A percentile compares a stretch with the other conserved stretches of the same genome.
Evolutionary conservation across 2,797 vertebrate genomes (phyloP).

Genomic region (Choloepus didactylus): DNA sequence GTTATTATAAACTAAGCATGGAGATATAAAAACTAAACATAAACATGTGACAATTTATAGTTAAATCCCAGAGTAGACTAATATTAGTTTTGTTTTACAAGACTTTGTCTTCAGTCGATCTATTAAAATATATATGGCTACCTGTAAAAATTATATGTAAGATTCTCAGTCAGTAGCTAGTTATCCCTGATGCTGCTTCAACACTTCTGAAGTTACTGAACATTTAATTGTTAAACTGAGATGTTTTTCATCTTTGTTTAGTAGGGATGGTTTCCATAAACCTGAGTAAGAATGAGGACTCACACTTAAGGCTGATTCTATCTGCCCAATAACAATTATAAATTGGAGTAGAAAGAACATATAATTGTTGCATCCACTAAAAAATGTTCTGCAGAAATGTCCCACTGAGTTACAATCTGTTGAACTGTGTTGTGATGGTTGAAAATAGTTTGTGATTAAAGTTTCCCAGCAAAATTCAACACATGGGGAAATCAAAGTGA

Average conservation of each 20-base stretch:
- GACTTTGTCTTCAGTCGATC: not conserved
- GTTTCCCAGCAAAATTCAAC: constrained; percentile 5
- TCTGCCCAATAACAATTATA: constrained; percentile 64
- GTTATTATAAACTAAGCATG: not conserved
- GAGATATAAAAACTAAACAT: not conserved
- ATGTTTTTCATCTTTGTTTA: not conserved
- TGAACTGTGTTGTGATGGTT: constrained; percentile 52
- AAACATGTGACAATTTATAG: not conserved
- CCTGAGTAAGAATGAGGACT: not conserved
- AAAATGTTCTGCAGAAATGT: constrained; percentile 54
- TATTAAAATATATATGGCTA: not conserved
- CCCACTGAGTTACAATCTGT: constrained; percentile 77
- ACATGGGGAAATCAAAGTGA: constrained; percentile 46
- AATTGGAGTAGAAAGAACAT: constrained; percentile 20
- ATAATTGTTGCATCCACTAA: constrained; percentile 53
- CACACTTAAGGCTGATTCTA: not conserved
- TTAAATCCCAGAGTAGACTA: not conserved
- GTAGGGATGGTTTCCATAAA: not conserved
- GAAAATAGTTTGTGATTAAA: constrained; percentile 70
- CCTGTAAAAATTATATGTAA: not conserved
- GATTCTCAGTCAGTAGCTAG: not conserved
- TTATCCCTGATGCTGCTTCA: not conserved
- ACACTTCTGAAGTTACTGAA: not conserved
- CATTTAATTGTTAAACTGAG: not conserved
- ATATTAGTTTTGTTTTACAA: not conserved